phyloP scores from a whole-genome alignment of 2,888 invertebrate genomes.

The Apocheima hispidaria region DNA sequence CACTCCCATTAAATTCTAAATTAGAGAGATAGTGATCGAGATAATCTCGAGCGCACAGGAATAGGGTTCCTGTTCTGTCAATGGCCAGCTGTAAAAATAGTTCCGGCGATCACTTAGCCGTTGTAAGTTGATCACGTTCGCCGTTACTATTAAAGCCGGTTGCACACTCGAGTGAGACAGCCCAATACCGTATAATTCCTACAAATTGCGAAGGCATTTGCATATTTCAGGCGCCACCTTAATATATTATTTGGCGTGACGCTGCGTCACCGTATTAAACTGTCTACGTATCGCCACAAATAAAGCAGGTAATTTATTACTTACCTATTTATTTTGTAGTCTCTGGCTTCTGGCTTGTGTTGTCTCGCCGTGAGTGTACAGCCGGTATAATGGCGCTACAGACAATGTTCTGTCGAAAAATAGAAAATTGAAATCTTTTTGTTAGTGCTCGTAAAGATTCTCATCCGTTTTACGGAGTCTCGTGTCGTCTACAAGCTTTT shows the following conservation, averaged over 20 bases:
- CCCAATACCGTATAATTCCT: neutral
- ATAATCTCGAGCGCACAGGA: too few relatives aligned
- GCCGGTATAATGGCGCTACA: slow-evolving; percentile 30
- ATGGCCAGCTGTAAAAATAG: slow-evolving; percentile 49
- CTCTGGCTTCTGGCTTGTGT: too few relatives aligned
- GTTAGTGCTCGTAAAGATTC: slow-evolving; percentile 55
- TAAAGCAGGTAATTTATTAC: too few relatives aligned
- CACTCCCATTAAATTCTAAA: too few relatives aligned
- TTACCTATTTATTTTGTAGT: too few relatives aligned
- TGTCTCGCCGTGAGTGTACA: neutral
- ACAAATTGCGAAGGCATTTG: too few relatives aligned
- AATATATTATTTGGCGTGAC: too few relatives aligned
- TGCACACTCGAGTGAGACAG: neutral
- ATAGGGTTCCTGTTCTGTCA: too few relatives aligned
- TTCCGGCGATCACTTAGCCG: slow-evolving; percentile 48
- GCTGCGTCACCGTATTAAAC: too few relatives aligned
- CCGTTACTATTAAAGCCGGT: slow-evolving; percentile 53
- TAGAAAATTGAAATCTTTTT: slow-evolving; percentile 62
- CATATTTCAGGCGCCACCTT: too few relatives aligned
- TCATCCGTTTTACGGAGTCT: slow-evolving; percentile 43
- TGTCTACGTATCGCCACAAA: too few relatives aligned
- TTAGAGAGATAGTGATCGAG: too few relatives aligned
- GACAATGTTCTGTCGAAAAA: slow-evolving; percentile 47
- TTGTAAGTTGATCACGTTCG: slow-evolving; percentile 62
- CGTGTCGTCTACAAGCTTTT: slow-evolving; percentile 35